Base-by-base conservation (phyloP, 2,888 invertebrate genomes). In the Merodon equestris region DNA sequence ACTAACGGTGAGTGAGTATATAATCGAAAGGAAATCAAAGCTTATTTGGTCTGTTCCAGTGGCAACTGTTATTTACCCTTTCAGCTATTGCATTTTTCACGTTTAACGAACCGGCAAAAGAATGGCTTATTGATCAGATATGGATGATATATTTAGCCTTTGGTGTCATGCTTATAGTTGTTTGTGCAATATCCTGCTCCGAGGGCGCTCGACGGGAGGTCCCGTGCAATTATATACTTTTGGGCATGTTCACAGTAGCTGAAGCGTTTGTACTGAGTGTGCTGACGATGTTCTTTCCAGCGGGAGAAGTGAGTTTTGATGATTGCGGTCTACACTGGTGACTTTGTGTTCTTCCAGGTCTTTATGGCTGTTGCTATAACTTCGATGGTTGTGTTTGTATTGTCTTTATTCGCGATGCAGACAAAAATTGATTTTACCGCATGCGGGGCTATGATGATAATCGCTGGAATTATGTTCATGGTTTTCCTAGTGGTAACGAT, bases 341-440 rank as follows among this genome's bases (percentile, higher is more conserved):
- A 2, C 7, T 7, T 27, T 27, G 27, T 27, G 2, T 27, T 27
- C 7, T 27, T 27, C 51, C 82, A 93, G 91, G 95, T 96, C 7
- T 86, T 97, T 85, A 92, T 97, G 90, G 98, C 97, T 0, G 95
- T 95, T n/a, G 97, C 96, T 0, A 93, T 97, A 63, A 97, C 97
- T n/a, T 93, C 95, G 10, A 94, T 93, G 0, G 93, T 98, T 19
- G 94, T 95, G 82, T 89, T 98, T 12, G 94, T 93, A 0, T 90
- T 98, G 72, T 98, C 97, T 0, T 84, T 97, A 56, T 98, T 98
- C 89, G 97, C 98, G 2, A 94, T 97, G 89, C 98, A 98, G 89
- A 97, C 97, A 0, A 96, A 94, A 87, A 93, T 91, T 89, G 96
- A 96, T 89, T 96, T 96, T 87, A 96, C 96, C 0, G 91, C 92